A percentile compares a stretch with the other conserved stretches of the same genome.
Conservation (phyloP, 2,888 invertebrate genomes). For the Pristionchus maxplancki region DNA sequence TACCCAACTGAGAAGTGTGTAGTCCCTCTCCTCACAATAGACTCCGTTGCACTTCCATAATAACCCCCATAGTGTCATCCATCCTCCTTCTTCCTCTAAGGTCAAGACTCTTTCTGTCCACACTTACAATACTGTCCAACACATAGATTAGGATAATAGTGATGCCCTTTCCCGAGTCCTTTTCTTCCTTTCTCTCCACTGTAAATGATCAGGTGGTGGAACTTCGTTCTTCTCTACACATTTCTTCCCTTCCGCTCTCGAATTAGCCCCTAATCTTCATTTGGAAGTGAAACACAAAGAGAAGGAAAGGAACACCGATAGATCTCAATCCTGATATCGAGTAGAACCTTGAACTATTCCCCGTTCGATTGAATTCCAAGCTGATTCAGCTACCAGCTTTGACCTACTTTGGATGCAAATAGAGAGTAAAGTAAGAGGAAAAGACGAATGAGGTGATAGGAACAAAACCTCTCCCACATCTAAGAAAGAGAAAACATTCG, state of each 20-base stretch:
- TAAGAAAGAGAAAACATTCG: constrained; percentile 26
- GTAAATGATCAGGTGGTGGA: constrained; percentile 11
- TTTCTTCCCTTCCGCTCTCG: neutral
- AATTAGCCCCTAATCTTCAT: constrained; percentile 2
- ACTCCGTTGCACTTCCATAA: constrained; percentile 34
- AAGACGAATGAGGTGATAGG: constrained; percentile 24
- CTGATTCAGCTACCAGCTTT: constrained; percentile 18
- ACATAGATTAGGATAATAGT: constrained; percentile 29
- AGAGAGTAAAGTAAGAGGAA: constrained; percentile 36
- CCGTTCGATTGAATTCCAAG: constrained; percentile 30
- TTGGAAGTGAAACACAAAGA: constrained; percentile 10
- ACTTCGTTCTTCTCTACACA: neutral
- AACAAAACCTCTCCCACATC: neutral
- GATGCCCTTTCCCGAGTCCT: neutral
- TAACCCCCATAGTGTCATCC: constrained; percentile 16
- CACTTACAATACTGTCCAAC: constrained; percentile 10
- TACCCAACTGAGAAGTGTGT: neutral
- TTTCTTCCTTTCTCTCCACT: neutral
- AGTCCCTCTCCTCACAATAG: neutral
- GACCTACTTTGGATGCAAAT: constrained; percentile 41
- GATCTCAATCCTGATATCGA: constrained; percentile 9
- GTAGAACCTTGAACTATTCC: constrained; percentile 36
- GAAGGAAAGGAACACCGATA: neutral
- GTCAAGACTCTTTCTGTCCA: constrained; percentile 27
- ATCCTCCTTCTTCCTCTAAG: constrained; percentile 6